Base-by-base conservation (phyloP, 2,888 invertebrate species). In the Escarpia spicata region DNA sequence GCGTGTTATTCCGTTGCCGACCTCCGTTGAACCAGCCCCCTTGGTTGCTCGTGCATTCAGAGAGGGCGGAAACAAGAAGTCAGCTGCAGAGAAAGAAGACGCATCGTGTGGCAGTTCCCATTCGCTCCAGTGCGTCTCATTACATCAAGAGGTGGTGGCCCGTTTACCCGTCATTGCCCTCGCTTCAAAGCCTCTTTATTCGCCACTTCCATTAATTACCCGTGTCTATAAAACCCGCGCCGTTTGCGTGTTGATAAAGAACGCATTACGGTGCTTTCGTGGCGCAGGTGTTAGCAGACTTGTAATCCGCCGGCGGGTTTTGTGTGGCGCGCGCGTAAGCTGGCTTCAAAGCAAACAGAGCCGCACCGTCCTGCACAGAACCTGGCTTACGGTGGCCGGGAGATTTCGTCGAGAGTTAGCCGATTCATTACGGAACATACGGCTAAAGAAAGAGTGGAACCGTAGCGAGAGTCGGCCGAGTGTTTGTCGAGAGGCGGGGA, bases 141-240 rank as follows among this genome's bases (percentile, higher is more conserved):
- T 75, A 75, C 75, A 26, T 2, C 75, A 6, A 75, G 75, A n/a
- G 75, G 75, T 75, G 75, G 75, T 75, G 19, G 75, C 75, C 75
- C 75, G 75, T 75, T 75, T 75, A 75, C 75, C 75, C 19, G 19
- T 75, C 75, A 6, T 75, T n/a, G 75, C 75, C 3, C 75, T 6
- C 75, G 75, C 75, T 75, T 75, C 75, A 75, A 75, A 75, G 75
- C 75, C n/a, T 26, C n/a, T 75, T 75, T 75, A 75, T 75, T 75
- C 75, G 75, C 75, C 75, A 75, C 75, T 75, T 75, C 75, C 75
- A 26, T 75, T 75, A 75, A 75, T 75, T 75, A 75, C 75, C 75
- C 19, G 75, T 75, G 75, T 75, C 75, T 75, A 75, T 75, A 75
- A 75, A 75, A 75, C 75, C 75, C 75, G 26, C 75, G n/a, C 75